Percentiles rank a stretch among this genome's conserved stretches.
Evolutionary conservation across 2,888 invertebrate genomes (phyloP).

Genomic region (Euplexia lucipara): DNA sequence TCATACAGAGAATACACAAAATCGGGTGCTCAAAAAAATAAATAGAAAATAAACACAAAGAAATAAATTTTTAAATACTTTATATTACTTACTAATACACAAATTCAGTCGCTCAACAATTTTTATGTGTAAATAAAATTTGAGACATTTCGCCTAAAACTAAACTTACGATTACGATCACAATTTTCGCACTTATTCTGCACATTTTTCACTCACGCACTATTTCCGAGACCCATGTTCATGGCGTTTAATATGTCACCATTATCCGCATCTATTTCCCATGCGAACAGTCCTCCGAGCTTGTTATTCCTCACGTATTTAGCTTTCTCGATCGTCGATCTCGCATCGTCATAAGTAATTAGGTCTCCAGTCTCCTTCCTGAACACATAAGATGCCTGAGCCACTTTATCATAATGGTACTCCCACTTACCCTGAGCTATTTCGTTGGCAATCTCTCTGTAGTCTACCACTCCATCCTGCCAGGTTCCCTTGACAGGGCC

Average conservation of each 20-base stretch:
- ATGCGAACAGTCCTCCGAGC: conserved; percentile 86
- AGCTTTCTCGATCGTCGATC: conserved; percentile 87
- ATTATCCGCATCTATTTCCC: conserved; percentile 89
- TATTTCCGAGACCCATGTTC: conserved; percentile 87
- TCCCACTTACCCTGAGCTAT: conserved; percentile 86
- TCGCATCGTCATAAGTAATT: conserved; percentile 85
- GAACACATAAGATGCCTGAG: conserved; percentile 88
- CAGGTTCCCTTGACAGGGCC: conserved; percentile 87
- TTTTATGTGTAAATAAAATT: conserved; percentile 62
- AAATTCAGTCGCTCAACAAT: conserved; percentile 69
- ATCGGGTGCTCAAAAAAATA: too few relatives aligned
- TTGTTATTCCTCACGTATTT: conserved; percentile 88
- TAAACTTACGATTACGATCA: conserved; percentile 67
- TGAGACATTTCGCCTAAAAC: conserved; percentile 70
- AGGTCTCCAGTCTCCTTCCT: conserved; percentile 84
- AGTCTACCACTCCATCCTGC: conserved; percentile 89
- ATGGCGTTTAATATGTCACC: conserved; percentile 87
- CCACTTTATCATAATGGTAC: conserved; percentile 85
- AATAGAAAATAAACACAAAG: conserved; percentile 26
- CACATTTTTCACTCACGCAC: conserved; percentile 65
- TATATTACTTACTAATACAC: conserved; percentile 66
- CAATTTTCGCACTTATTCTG: conserved; percentile 50
- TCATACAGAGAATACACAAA: too few relatives aligned
- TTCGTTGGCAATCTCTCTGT: conserved; percentile 85
- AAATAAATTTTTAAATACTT: conserved; percentile 53